These are phyloP conservation scores for Tribolium freemani DNA, from an alignment of 2,888 invertebrate species.

Conservation along the genomic window DNA sequence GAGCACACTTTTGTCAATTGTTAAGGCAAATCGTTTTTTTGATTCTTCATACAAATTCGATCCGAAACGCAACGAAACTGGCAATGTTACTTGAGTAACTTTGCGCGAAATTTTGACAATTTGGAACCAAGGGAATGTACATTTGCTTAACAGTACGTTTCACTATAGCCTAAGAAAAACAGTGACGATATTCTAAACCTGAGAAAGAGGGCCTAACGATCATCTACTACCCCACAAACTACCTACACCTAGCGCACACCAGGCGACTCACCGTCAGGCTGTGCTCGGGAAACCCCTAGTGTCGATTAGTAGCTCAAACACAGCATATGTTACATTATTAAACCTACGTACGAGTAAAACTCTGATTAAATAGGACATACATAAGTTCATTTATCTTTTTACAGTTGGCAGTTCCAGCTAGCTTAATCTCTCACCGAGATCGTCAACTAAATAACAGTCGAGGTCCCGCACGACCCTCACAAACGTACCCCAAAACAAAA, in stretches of 20 bases:
- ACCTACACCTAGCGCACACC: constrained; percentile 47
- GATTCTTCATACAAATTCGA: constrained; percentile 14
- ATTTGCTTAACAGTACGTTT: constrained; percentile 39
- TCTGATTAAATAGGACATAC: constrained; percentile 66
- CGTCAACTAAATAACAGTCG: constrained; percentile 62
- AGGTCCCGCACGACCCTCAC: constrained; percentile 44
- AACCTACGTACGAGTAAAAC: constrained; percentile 63
- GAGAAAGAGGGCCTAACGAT: constrained; percentile 67
- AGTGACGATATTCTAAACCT: constrained; percentile 60
- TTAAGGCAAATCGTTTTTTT: constrained; percentile 57
- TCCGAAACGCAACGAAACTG: background rate
- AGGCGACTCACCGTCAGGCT: constrained; percentile 44
- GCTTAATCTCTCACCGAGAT: constrained; percentile 66
- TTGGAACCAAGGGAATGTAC: constrained; percentile 28
- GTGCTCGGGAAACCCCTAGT: constrained; percentile 41
- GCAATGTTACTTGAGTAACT: too few species aligned
- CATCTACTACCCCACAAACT: constrained; percentile 58
- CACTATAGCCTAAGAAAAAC: constrained; percentile 38
- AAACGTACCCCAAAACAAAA: background rate
- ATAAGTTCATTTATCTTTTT: constrained; percentile 66
- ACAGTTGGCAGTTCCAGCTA: constrained; percentile 70
- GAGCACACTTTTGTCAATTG: constrained; percentile 61
- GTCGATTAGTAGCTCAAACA: constrained; percentile 59
- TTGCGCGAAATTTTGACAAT: constrained; percentile 20
- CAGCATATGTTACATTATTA: constrained; percentile 62